Evolutionary conservation across 2,797 vertebrate genomes (phyloP).

Genomic region (Momotus momota): DNA sequence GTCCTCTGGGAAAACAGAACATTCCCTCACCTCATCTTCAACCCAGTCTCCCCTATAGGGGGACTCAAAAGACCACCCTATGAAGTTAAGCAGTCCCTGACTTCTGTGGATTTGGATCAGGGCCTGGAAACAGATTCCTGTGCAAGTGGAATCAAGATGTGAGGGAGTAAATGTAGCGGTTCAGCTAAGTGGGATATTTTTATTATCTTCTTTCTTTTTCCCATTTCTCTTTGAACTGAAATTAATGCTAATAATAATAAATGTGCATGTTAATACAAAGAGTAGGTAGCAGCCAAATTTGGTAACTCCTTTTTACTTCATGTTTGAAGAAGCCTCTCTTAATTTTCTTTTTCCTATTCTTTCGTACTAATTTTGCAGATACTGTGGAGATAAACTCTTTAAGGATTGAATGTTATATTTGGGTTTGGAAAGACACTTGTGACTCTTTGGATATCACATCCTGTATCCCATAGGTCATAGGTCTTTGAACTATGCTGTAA

Average conservation of each 20-base stretch:
- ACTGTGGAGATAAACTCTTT: background rate
- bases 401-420: background rate
- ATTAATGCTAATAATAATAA: background rate
- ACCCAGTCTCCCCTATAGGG: background rate
- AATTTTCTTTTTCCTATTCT: background rate
- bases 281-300: background rate
- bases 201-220: background rate
- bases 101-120: background rate
- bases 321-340: background rate
- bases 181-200: background rate
- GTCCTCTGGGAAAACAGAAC: background rate
- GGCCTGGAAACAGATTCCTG: background rate
- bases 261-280: background rate
- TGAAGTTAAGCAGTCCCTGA: background rate
- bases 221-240: background rate
- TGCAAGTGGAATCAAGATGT: conserved; percentile 2
- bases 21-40: background rate
- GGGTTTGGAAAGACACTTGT: background rate
- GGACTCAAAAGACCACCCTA: background rate
- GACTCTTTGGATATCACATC: background rate
- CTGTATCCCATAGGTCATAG: background rate
- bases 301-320: background rate
- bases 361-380: background rate
- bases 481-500: background rate
- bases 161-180: background rate